Evolutionary conservation across 2,888 invertebrate genomes (phyloP).

Genomic region (Tricholauxania praeusta): DNA sequence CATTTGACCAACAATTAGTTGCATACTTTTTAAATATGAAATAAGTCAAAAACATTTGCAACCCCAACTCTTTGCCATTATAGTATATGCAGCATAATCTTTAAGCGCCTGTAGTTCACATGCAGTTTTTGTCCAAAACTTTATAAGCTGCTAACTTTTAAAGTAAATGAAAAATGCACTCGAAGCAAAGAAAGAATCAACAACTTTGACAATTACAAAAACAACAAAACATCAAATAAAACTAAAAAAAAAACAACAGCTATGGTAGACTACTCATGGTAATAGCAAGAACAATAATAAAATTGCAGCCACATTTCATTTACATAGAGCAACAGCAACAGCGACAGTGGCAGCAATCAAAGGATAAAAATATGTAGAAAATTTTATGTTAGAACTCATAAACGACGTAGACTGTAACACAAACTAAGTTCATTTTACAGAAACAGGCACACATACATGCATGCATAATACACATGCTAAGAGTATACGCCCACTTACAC

Average conservation of each 20-base stretch:
- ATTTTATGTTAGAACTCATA: slow-evolving; percentile 6
- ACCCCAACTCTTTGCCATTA: no score
- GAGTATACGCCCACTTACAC: not conserved
- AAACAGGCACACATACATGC: not conserved
- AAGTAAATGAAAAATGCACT: no score
- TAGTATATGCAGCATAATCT: no score
- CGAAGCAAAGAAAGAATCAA: not conserved
- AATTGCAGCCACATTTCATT: slow-evolving; percentile 17
- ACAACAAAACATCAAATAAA: not conserved
- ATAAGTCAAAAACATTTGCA: no score
- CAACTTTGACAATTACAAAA: not conserved
- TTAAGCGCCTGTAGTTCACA: no score
- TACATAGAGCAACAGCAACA: not conserved
- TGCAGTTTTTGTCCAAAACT: no score
- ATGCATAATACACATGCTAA: not conserved
- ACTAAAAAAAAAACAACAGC: not conserved
- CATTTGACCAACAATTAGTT: no score
- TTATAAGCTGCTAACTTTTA: no score
- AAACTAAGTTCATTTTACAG: no score
- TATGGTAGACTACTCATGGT: not conserved
- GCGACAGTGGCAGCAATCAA: not conserved
- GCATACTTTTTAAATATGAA: no score
- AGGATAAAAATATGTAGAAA: not conserved
- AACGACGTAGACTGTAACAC: no score
- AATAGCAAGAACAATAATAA: not conserved